phyloP scores from a whole-genome alignment of 2,888 invertebrate species.

The Drosophila hamatofila region DNA sequence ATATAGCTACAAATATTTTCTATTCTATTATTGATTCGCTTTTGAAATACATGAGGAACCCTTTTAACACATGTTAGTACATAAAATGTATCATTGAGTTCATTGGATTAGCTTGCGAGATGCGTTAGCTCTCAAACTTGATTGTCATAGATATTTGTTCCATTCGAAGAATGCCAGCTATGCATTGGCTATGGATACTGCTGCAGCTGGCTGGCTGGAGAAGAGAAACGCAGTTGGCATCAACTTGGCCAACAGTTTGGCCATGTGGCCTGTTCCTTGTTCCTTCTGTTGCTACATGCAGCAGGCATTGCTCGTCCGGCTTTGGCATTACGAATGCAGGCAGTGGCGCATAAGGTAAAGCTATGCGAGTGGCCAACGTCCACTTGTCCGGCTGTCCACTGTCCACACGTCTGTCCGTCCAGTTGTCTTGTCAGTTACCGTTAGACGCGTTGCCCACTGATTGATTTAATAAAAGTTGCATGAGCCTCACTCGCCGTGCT shows the following conservation, averaged over 20 bases:
- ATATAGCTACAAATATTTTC: neutral
- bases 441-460: conserved; percentile 72
- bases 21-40: neutral
- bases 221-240: conserved; percentile 33
- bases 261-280: conserved; percentile 50
- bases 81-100: neutral
- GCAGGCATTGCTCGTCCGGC: conserved; percentile 68
- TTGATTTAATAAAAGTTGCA: conserved; percentile 79
- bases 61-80: neutral
- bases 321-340: conserved; percentile 71
- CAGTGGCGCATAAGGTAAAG: conserved; percentile 61
- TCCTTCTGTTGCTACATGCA: conserved; percentile 27
- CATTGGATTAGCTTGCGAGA: neutral
- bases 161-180: conserved; percentile 10
- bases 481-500: conserved; percentile 39
- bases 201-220: neutral
- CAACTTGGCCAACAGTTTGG: conserved; percentile 27
- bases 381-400: conserved; percentile 30
- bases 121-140: neutral
- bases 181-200: neutral
- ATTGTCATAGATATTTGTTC: neutral
- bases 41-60: neutral
- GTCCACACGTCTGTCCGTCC: conserved; percentile 25
- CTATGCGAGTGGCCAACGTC: conserved; percentile 45
- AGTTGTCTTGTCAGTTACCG: conserved; percentile 73